These are phyloP conservation scores for Hydractinia echinata DNA, from an alignment of 30 jellyfish, hydroid and myxozoan genomes.

Conservation along the genomic window DNA sequence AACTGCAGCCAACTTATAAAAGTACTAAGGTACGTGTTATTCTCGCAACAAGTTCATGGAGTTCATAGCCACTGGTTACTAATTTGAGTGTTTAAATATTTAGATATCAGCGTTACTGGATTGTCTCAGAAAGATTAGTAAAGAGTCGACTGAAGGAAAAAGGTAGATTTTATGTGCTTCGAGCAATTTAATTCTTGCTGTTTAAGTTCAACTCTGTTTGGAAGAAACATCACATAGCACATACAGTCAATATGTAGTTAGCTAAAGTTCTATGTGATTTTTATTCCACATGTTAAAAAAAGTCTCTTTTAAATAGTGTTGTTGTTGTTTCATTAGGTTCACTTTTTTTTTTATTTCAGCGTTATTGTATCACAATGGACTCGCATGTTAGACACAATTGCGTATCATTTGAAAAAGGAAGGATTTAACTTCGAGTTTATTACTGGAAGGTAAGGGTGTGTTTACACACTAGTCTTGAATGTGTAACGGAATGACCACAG, in stretches of 20 bases:
- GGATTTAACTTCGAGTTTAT: slow-evolving; percentile 56
- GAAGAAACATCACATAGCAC: too few relatives aligned
- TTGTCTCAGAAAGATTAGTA: slow-evolving; percentile 33
- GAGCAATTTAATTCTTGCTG: too few relatives aligned
- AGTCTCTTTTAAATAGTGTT: background rate
- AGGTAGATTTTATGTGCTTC: too few relatives aligned
- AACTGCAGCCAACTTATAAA: slow-evolving; percentile 39
- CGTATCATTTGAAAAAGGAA: slow-evolving; percentile 46
- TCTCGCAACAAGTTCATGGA: too few relatives aligned
- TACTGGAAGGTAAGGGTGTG: slow-evolving; percentile 64
- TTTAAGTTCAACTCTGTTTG: too few relatives aligned
- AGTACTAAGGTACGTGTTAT: slow-evolving; percentile 58
- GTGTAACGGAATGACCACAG: too few relatives aligned
- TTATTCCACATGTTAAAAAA: background rate
- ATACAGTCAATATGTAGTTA: too few relatives aligned
- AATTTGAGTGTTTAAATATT: background rate
- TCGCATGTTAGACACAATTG: slow-evolving; percentile 70
- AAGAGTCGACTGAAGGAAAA: slow-evolving; percentile 12
- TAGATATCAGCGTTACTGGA: slow-evolving; percentile 44
- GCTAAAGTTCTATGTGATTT: too few relatives aligned
- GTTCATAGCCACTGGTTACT: too few relatives aligned
- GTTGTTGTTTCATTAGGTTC: background rate
- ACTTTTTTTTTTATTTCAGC: slow-evolving; percentile 34
- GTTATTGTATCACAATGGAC: slow-evolving; percentile 97
- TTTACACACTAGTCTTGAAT: background rate